Conservation (phyloP, 2,888 invertebrate genomes). For the Lissocephala sabroskyi region DNA sequence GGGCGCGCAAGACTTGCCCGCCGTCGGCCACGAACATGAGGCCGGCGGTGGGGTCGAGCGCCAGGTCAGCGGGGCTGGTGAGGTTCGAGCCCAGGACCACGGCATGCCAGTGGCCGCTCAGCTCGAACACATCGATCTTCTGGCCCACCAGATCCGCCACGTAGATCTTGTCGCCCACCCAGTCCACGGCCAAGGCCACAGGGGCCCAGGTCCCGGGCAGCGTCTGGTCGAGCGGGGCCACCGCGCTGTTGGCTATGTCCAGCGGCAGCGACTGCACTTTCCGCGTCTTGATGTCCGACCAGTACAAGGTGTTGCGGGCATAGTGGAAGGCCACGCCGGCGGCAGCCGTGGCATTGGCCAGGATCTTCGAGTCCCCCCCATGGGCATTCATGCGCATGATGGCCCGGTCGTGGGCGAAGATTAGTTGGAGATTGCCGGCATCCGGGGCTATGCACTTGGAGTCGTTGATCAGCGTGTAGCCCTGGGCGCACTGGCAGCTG, state of each 20-base stretch:
- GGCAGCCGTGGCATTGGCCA: constrained; percentile 86
- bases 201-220: constrained; percentile 91
- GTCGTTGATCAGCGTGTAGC: constrained; percentile 78
- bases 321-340: constrained; percentile 91
- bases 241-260: constrained; percentile 72
- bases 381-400: constrained; percentile 81
- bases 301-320: constrained; percentile 83
- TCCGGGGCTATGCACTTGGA: constrained; percentile 79
- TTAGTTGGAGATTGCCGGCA: constrained; percentile 76
- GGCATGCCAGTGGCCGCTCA: constrained; percentile 89
- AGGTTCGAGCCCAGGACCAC: constrained; percentile 93
- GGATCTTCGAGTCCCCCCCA: constrained; percentile 77
- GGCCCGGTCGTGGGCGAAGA: constrained; percentile 81
- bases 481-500: constrained; percentile 86
- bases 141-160: constrained; percentile 94
- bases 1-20: constrained; percentile 86
- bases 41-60: constrained; percentile 92
- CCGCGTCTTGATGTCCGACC: constrained; percentile 91
- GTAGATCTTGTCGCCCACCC: constrained; percentile 97
- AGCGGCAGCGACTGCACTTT: constrained; percentile 78
- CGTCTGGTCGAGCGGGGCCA: constrained; percentile 76
- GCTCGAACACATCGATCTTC: constrained; percentile 94
- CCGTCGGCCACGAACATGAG: constrained; percentile 90
- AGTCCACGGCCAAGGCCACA: constrained; percentile 94
- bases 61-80: constrained; percentile 92